A percentile compares a stretch with the other conserved stretches of the same genome.
phyloP scores from a whole-genome alignment of 2,113 vertebrate species.

The Pagrus major region DNA sequence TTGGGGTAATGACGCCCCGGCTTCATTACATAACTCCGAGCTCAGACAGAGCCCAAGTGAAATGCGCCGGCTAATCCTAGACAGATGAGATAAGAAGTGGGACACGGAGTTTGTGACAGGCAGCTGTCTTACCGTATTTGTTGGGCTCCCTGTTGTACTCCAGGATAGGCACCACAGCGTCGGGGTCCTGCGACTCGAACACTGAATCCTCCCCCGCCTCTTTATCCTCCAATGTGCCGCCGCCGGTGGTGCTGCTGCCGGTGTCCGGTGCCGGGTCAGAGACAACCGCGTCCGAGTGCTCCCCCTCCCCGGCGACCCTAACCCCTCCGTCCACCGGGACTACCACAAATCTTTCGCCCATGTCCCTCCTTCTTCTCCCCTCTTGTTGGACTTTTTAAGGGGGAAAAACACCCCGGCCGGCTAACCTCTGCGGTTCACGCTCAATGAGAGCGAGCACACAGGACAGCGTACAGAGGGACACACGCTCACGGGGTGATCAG shows the following conservation, averaged over 20 bases:
- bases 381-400: conserved; percentile 1
- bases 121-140: conserved; percentile 82
- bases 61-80: conserved; percentile 50
- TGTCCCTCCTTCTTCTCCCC: conserved; percentile 40
- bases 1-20: not conserved
- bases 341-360: conserved; percentile 85
- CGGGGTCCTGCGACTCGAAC: conserved; percentile 62
- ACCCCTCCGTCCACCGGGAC: conserved; percentile 75
- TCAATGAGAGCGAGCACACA: not conserved
- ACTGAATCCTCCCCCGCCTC: conserved; percentile 44
- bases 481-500: conserved; percentile 52
- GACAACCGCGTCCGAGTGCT: conserved; percentile 25
- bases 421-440: conserved; percentile 18
- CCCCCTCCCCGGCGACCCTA: conserved; percentile 20
- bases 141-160: conserved; percentile 85
- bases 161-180: conserved; percentile 78
- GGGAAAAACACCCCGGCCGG: conserved; percentile 2
- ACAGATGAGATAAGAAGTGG: conserved; percentile 61
- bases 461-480: conserved; percentile 1
- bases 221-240: not conserved
- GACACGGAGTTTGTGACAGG: conserved; percentile 24
- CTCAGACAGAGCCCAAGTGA: not conserved
- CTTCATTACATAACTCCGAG: not conserved
- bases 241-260: conserved; percentile 2
- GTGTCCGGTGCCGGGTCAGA: conserved; percentile 53